Conservation (phyloP, 1,140 invertebrate genomes). For the Brachionus calyciflorus region DNA sequence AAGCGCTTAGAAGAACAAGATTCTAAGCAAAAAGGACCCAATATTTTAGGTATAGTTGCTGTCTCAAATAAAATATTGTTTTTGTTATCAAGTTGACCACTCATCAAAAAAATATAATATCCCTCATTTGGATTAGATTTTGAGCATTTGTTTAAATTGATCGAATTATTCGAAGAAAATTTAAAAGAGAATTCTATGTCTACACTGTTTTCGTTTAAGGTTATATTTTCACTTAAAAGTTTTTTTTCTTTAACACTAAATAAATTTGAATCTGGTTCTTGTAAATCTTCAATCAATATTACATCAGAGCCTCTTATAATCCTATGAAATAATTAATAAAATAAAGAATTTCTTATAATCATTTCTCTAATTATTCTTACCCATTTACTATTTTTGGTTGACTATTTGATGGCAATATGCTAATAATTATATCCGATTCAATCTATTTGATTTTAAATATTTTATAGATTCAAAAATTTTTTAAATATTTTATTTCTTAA, state of each 20-base stretch:
- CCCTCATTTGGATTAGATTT: not conserved
- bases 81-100: slow-evolving; percentile 2
- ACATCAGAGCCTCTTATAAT: slow-evolving; percentile 36
- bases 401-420: not conserved
- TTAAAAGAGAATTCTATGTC: slow-evolving; percentile 41
- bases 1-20: not conserved
- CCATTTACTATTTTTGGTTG: not conserved
- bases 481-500: too few species aligned
- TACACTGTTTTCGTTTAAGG: not conserved
- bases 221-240: not conserved
- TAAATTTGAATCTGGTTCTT: not conserved
- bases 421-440: slow-evolving; percentile 30
- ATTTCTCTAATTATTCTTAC: not conserved
- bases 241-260: slow-evolving; percentile 29
- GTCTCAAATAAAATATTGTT: slow-evolving; percentile 38
- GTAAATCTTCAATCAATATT: slow-evolving; percentile 24
- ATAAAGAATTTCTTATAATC: not conserved
- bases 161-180: not conserved
- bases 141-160: slow-evolving; percentile 22
- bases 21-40: slow-evolving; percentile 21
- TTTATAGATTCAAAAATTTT: not conserved
- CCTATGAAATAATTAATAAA: not conserved
- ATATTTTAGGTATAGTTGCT: slow-evolving; percentile 18
- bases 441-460: not conserved
- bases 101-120: slow-evolving; percentile 43